These are phyloP conservation scores for Microtus pennsylvanicus DNA, from an alignment of 2,113 vertebrate species.

Conservation along the genomic window DNA sequence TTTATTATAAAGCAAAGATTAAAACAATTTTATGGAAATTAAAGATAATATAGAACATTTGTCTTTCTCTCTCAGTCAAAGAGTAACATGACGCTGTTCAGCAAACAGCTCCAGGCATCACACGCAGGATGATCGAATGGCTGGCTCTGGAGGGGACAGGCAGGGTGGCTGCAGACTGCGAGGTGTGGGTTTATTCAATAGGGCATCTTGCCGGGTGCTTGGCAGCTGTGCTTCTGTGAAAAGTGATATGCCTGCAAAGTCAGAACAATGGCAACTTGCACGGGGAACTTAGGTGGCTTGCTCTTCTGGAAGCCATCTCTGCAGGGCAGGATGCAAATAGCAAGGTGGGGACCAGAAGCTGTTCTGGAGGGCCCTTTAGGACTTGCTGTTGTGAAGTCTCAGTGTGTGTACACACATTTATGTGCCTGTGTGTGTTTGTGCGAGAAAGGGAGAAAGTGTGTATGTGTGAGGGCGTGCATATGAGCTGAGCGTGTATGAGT, in stretches of 20 bases:
- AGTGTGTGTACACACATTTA: no score
- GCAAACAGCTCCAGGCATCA: constrained; percentile 82
- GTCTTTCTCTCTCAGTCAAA: constrained; percentile 86
- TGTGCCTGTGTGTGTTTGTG: background rate
- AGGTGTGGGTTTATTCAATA: constrained; percentile 32
- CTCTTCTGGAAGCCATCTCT: constrained; percentile 52
- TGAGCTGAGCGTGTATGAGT: background rate
- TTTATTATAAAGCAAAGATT: constrained; percentile 88
- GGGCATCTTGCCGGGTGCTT: constrained; percentile 34
- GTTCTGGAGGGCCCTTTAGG: background rate
- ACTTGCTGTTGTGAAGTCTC: background rate
- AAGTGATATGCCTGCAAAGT: constrained; percentile 52
- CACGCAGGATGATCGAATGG: constrained; percentile 66
- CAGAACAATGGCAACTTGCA: constrained; percentile 59
- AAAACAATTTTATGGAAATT: constrained; percentile 90
- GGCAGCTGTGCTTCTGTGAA: constrained; percentile 57
- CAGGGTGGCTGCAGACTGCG: background rate
- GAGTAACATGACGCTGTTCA: constrained; percentile 79
- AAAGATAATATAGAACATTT: constrained; percentile 88
- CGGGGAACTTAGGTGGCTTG: constrained; percentile 33
- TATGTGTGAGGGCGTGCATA: background rate
- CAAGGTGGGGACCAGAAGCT: background rate
- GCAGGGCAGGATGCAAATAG: background rate
- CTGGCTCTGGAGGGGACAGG: constrained; percentile 65
- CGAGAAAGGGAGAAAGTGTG: no score